Conservation (phyloP, 2,113 vertebrate species). For the Grus americana region DNA sequence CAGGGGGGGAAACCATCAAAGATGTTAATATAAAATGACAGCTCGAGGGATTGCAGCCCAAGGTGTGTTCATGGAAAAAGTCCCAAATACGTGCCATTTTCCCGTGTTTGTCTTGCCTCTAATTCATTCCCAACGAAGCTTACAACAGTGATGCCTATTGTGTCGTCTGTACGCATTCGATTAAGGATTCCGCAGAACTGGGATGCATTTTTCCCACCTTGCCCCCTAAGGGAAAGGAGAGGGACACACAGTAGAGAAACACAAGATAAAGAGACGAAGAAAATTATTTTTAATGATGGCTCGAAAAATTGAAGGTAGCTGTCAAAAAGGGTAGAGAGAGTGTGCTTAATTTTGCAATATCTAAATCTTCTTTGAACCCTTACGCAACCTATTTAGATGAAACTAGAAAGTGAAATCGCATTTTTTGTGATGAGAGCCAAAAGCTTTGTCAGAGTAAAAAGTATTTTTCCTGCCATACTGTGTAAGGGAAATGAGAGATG, state of each 20-base stretch:
- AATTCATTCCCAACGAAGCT: background rate
- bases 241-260: background rate
- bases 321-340: background rate
- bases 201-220: background rate
- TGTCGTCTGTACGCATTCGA: background rate
- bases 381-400: background rate
- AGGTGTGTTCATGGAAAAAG: background rate
- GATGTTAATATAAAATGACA: background rate
- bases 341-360: background rate
- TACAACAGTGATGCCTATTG: background rate
- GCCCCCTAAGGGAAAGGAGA: background rate
- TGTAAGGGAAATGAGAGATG: background rate
- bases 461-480: background rate
- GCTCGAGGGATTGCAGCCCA: background rate
- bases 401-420: background rate
- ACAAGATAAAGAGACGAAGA: background rate
- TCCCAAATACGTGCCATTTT: background rate
- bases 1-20: background rate
- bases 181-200: background rate
- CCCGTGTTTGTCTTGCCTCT: background rate
- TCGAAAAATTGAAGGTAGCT: background rate
- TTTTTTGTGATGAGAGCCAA: background rate
- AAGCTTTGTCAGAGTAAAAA: background rate
- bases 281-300: background rate
- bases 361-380: background rate